Percentiles rank a stretch among this genome's conserved stretches.
Evolutionary conservation across 2,797 vertebrate genomes (phyloP).

Genomic region (Lacerta agilis): DNA sequence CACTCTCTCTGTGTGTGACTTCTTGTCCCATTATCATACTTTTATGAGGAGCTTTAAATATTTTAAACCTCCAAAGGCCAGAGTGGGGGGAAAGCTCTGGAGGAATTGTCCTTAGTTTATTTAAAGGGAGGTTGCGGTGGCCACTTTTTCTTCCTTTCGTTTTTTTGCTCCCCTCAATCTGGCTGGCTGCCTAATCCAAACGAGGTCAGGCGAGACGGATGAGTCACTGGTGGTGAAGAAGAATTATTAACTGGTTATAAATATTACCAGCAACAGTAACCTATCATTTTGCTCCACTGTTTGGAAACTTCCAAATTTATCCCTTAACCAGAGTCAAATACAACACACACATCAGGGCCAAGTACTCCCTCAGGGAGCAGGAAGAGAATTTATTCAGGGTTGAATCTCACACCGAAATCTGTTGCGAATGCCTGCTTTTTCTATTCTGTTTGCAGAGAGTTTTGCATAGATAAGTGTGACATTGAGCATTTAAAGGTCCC

Average conservation of each 20-base stretch:
- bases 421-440: neutral
- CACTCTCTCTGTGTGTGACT: constrained; percentile 4
- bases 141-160: neutral
- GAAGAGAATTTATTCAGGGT: neutral
- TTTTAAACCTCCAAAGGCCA: constrained; percentile 30
- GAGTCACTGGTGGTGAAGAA: constrained; percentile 35
- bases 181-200: constrained; percentile 34
- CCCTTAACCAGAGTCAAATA: constrained; percentile 33
- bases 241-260: constrained; percentile 51
- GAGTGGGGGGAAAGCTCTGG: neutral
- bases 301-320: constrained; percentile 39
- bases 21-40: constrained; percentile 34
- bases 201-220: constrained; percentile 38
- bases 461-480: neutral
- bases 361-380: neutral
- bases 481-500: neutral
- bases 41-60: constrained; percentile 26
- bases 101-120: neutral
- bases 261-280: constrained; percentile 26
- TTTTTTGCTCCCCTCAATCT: constrained; percentile 20
- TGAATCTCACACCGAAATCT: constrained; percentile 10
- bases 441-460: neutral
- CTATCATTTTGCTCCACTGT: constrained; percentile 46
- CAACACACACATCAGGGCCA: constrained; percentile 33
- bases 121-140: neutral